Evolutionary conservation across 2,797 vertebrate species (phyloP), one percentile per base, ranked within the genome.

Genomic region (Enteromius radiatus): DNA sequence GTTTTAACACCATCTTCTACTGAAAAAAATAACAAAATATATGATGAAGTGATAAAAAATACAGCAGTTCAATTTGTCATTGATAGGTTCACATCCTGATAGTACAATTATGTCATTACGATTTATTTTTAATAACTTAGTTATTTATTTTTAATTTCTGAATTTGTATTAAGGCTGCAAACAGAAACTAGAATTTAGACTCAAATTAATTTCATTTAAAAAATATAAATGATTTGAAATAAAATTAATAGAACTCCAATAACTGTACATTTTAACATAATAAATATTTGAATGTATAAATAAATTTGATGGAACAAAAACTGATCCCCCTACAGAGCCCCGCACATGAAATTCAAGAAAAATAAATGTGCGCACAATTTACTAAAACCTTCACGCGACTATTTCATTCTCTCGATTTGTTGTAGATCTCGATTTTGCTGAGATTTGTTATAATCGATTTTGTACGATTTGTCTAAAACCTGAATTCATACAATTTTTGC

Each of bases 1-100:
- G 1, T 28, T 64, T 77, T 64, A 77, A 78, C 28, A 68, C 11
- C 63, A 68, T 54, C 63, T 43, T 19, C 21, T 67, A 38, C 63
- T 67, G 61, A 65, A 56, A 43, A 77, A 77, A 3, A 43, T 64
- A 64, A 77, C 75, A 63, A 77, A 77, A 64, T 21, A 77, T 21
- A 45, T 28, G 15, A 63, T 76, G 28, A 76, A 45, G 38, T 17
- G 14, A 56, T 17, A 26, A 47, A 76, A 38, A 54, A 23, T 14
- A 49, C 4, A 71, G 8, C 31, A 36, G 45, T 74, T 74, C 1
- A 14, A 76, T 36, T 4, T 59, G 52, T 26, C 19, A 17, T 52
- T 14, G 19, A 15, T 5, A 38, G n/a, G 12, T 38, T 75, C 49
- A 75, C 52, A 74, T 36, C 17, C 26, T 36, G 45, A 36, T 33